Evolutionary conservation across 2,797 vertebrate genomes (phyloP).

Genomic region (Molothrus ater): DNA sequence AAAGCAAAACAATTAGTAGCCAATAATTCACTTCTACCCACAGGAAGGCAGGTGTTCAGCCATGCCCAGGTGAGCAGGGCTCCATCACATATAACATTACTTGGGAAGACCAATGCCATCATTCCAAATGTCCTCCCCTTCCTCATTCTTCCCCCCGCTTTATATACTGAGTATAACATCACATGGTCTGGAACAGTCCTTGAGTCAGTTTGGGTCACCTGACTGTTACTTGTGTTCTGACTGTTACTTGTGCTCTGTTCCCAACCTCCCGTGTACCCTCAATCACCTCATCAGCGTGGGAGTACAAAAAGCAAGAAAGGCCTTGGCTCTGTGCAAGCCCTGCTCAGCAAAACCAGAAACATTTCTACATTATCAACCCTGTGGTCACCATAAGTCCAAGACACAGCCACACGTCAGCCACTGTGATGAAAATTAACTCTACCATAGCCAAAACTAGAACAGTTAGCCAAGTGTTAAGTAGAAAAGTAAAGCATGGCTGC

Average conservation of each 20-base stretch:
- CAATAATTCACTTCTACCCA: background rate
- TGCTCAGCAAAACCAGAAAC: background rate
- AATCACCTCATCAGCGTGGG: accelerated
- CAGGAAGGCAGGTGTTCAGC: background rate
- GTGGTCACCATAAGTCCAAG: background rate
- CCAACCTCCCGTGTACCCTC: background rate
- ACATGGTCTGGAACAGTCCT: background rate
- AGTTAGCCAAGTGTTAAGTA: background rate
- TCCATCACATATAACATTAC: background rate
- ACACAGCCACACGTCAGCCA: background rate
- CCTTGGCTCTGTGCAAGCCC: background rate
- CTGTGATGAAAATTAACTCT: background rate
- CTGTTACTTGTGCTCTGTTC: background rate
- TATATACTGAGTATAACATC: background rate
- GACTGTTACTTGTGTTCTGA: background rate
- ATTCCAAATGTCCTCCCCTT: background rate
- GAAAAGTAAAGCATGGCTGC: background rate
- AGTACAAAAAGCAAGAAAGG: background rate
- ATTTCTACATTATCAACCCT: background rate
- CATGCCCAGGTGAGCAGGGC: background rate
- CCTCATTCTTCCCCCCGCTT: background rate
- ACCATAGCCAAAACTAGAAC: background rate
- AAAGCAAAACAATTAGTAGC: background rate
- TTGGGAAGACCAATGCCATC: background rate
- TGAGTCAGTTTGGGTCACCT: background rate